Percentiles rank a stretch among this genome's conserved stretches.
Conservation (phyloP, 1,140 invertebrate species). For the Pissodes strobi region DNA sequence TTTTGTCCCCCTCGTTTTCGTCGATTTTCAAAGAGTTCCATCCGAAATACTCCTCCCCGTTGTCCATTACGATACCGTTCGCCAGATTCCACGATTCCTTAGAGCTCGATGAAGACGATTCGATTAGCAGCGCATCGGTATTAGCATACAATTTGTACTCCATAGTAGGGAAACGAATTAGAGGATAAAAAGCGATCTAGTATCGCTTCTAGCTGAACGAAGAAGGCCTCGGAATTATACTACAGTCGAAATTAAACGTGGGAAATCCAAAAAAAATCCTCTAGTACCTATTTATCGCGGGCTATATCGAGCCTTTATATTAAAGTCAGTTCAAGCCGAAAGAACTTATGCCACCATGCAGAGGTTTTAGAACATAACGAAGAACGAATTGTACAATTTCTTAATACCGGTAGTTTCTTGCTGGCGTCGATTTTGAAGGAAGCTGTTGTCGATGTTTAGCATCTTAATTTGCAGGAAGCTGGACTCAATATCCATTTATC, state of each 20-base stretch:
- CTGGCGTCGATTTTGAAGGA: slow-evolving; percentile 77
- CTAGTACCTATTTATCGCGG: background rate
- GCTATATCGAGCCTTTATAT: slow-evolving; percentile 5
- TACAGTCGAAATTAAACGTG: background rate
- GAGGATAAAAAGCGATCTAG: background rate
- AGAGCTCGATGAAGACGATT: slow-evolving; percentile 39
- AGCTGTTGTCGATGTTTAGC: slow-evolving; percentile 69
- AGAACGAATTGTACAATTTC: slow-evolving; percentile 83
- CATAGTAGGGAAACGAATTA: slow-evolving; percentile 42
- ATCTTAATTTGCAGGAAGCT: slow-evolving; percentile 55
- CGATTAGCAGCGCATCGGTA: slow-evolving; percentile 43
- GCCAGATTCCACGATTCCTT: slow-evolving; percentile 46
- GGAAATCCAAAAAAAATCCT: background rate
- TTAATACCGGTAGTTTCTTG: slow-evolving; percentile 80
- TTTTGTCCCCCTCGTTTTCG: slow-evolving; percentile 33
- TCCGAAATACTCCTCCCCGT: slow-evolving; percentile 52
- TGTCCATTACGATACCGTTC: slow-evolving; percentile 47
- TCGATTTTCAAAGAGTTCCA: slow-evolving; percentile 52
- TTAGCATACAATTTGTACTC: slow-evolving; percentile 53
- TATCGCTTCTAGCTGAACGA: background rate
- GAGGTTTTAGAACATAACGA: slow-evolving; percentile 74
- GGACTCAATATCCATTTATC: slow-evolving; percentile 55
- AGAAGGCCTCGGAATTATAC: background rate
- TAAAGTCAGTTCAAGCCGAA: background rate
- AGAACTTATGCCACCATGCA: too few species aligned